phyloP scores from a whole-genome alignment of 2,888 invertebrate genomes.

The Morinoia aosen region DNA sequence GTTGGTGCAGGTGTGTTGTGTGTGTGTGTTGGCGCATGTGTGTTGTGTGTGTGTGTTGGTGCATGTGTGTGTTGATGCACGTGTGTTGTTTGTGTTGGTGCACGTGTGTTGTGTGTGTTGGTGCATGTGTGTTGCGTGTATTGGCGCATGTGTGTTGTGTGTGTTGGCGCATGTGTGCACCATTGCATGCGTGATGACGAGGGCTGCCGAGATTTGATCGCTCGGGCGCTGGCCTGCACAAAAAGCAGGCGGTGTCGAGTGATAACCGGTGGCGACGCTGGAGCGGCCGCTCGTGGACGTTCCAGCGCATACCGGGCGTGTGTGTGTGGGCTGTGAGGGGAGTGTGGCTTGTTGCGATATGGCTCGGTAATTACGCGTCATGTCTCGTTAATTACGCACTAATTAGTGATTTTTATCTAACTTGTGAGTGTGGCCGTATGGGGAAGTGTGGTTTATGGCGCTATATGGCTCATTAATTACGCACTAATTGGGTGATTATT shows the following conservation, averaged over 20 bases:
- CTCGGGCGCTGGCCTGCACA: neutral
- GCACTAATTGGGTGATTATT: neutral
- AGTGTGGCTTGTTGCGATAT: neutral
- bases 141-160: too few species aligned
- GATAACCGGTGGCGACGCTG: neutral
- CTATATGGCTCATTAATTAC: neutral
- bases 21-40: too few species aligned
- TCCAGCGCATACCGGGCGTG: neutral
- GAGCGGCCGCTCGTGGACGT: neutral
- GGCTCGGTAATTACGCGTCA: neutral
- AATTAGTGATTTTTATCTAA: neutral
- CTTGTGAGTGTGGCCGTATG: neutral
- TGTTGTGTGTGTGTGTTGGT: too few species aligned
- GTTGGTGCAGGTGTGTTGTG: too few species aligned
- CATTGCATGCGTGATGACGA: neutral
- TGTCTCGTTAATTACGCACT: neutral
- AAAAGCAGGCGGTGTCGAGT: neutral
- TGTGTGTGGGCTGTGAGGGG: neutral
- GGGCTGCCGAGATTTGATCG: conserved; percentile 21
- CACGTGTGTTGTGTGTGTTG: neutral
- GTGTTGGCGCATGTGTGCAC: neutral
- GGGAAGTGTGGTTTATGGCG: neutral
- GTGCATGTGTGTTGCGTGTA: too few species aligned
- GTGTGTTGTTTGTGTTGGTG: too few species aligned
- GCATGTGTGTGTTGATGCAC: too few species aligned